phyloP scores from a whole-genome alignment of 1,140 invertebrate species.

The Drosophila ogumai region DNA sequence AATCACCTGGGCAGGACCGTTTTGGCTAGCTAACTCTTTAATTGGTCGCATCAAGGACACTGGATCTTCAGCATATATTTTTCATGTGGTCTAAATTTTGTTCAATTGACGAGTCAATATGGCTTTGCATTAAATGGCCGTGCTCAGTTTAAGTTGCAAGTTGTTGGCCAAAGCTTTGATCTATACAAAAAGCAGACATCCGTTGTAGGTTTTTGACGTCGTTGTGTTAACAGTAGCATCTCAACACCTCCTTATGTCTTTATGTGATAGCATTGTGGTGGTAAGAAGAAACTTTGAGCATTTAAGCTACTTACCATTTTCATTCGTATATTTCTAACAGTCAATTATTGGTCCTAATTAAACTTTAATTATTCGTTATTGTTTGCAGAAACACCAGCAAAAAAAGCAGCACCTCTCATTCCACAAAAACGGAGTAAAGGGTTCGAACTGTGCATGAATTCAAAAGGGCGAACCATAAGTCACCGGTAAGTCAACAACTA shows the following conservation, averaged over 20 bases:
- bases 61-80: constrained; percentile 3
- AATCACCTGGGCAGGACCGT: neutral
- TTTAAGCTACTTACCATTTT: no score
- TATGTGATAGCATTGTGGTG: constrained; percentile 11
- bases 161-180: constrained; percentile 4
- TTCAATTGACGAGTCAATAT: constrained; percentile 11
- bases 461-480: constrained; percentile 85
- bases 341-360: neutral
- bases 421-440: constrained; percentile 83
- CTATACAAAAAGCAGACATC: constrained; percentile 1
- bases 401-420: constrained; percentile 84
- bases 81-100: constrained; percentile 21
- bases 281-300: neutral
- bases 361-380: neutral
- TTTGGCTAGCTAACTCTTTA: constrained; percentile 8
- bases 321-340: neutral
- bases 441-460: constrained; percentile 85
- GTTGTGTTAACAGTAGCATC: constrained; percentile 4
- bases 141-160: constrained; percentile 5
- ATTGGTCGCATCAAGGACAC: constrained; percentile 1
- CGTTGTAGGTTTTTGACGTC: constrained; percentile 5
- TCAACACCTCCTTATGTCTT: constrained; percentile 10
- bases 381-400: constrained; percentile 84
- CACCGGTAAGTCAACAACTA: constrained; percentile 71
- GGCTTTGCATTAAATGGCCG: constrained; percentile 17